Evolutionary conservation across 92 coral and sea anemone species (phyloP).

Genomic region (Porites lobata): DNA sequence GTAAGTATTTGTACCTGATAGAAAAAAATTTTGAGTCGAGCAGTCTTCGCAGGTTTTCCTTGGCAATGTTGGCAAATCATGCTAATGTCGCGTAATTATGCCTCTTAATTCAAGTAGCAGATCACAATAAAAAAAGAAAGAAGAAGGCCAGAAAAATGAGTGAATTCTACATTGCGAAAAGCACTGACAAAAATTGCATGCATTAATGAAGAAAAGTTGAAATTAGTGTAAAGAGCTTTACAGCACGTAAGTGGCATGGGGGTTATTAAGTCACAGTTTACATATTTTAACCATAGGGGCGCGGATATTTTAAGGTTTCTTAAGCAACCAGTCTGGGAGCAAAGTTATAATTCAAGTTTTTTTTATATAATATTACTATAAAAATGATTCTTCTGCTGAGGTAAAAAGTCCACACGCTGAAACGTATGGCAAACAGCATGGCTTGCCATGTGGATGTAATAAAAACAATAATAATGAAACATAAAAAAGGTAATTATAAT

Average conservation of each 20-base stretch:
- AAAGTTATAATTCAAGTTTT: background rate
- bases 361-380: background rate
- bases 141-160: too few species aligned
- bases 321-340: slow-evolving; percentile 12
- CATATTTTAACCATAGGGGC: slow-evolving; percentile 27
- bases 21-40: too few species aligned
- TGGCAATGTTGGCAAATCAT: too few species aligned
- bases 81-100: too few species aligned
- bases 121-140: too few species aligned
- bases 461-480: background rate
- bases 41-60: too few species aligned
- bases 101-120: too few species aligned
- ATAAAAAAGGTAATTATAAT: too few species aligned
- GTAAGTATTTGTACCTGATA: too few species aligned
- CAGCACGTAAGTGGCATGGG: background rate
- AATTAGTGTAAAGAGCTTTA: background rate
- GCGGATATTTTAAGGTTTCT: slow-evolving; percentile 31
- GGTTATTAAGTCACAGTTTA: background rate
- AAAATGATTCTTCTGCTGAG: too few species aligned
- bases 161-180: background rate
- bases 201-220: background rate
- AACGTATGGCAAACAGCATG: too few species aligned
- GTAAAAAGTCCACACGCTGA: too few species aligned
- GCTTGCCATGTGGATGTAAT: background rate
- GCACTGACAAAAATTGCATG: background rate